Evolutionary conservation across 2,888 invertebrate genomes (phyloP), one percentile per base, ranked within the genome.

Genomic region (Noctua fimbriata): DNA sequence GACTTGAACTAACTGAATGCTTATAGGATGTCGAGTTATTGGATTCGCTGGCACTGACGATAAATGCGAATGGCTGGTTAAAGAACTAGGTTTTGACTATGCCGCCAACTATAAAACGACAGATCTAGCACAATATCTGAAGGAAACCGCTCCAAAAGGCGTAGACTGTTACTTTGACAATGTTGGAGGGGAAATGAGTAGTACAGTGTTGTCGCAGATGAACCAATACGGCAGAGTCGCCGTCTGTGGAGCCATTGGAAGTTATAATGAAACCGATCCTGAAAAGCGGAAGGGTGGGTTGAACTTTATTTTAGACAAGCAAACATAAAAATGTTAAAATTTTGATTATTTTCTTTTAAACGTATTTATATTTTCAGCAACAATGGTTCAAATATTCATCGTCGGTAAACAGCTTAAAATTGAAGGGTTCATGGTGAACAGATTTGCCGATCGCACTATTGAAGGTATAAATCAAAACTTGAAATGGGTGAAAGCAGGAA

Each of bases 151-250:
- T 21, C 98, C 98, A 0, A 94, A 98, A n/a, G 98, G 98, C 4
- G 94, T 98, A 0, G 98, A 98, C 91, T 98, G 98, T 90, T 98
- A 98, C 90, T 98, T 98, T 91, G 98, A 98, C 92, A 98, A 98
- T 93, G 98, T 98, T 41, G 98, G 98, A 10, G 98, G 98, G 2
- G 97, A 97, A 86, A 95, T 98, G 14, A 97, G 98, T 67, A 97
- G 97, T 81, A 94, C 92, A 2, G 96, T 98, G 3, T 93, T 98
- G 6, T 94, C 96, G 41, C 97, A 97, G 87, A 98, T 98, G 98
- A 98, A 97, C 80, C 82, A 84, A 44, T 96, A 93, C 85, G 98
- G 98, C 0, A 94, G 98, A 79, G 94, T 98, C 24, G 96, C 98
- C 0, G 97, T 97, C 5, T 98, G 98, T 89, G 98, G 98, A 28